These are phyloP conservation scores for Lytechinus pictus DNA, from an alignment of 35 echinoderm and acorn worm genomes.

Conservation along the genomic window DNA sequence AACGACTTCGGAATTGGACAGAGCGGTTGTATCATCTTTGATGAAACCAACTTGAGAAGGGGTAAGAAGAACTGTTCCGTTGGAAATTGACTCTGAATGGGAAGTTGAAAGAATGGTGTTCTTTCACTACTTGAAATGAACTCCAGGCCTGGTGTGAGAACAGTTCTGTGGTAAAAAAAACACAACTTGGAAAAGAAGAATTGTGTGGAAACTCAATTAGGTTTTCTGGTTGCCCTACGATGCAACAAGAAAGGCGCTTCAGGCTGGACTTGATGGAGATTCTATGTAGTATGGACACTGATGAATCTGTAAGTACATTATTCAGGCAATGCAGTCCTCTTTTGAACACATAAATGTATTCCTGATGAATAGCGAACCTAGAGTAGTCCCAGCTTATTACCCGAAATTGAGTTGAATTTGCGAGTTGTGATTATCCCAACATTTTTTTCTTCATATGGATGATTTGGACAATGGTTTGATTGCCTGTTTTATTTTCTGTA, in stretches of 20 bases:
- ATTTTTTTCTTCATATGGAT: background rate
- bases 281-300: background rate
- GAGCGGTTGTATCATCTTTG: no score
- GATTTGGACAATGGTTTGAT: background rate
- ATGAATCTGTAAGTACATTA: background rate
- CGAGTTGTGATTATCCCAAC: background rate
- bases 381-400: background rate
- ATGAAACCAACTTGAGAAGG: background rate
- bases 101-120: no score
- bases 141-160: no score
- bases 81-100: background rate
- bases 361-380: no score
- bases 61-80: background rate
- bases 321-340: no score
- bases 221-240: background rate
- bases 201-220: background rate
- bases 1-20: no score
- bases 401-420: background rate
- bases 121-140: no score
- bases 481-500: background rate
- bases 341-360: no score
- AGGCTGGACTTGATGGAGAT: background rate
- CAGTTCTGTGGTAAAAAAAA: no score
- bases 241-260: background rate
- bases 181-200: no score